Percentiles rank a stretch among this genome's conserved stretches.
phyloP scores from a whole-genome alignment of 2,888 invertebrate genomes.

The Cryptocheilus praepositus region DNA sequence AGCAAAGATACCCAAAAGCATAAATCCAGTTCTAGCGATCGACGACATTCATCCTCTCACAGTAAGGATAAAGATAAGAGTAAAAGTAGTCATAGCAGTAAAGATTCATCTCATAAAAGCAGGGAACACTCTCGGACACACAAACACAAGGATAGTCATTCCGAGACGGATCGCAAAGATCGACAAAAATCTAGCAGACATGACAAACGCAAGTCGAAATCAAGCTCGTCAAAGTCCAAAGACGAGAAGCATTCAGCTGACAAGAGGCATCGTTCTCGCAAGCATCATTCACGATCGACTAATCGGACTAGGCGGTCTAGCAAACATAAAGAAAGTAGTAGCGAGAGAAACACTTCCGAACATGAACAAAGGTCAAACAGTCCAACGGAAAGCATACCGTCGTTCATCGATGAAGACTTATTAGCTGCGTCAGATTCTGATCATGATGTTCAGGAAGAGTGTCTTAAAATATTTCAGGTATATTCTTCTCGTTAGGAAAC shows the following conservation, averaged over 20 bases:
- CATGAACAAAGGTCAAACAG: conserved; percentile 55
- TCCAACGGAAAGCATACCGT: conserved; percentile 43
- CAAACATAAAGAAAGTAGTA: conserved; percentile 54
- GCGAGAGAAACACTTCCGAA: conserved; percentile 52
- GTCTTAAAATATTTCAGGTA: conserved; percentile 91
- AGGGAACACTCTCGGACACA: conserved; percentile 37
- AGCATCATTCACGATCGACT: conserved; percentile 57
- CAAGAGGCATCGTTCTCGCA: conserved; percentile 28
- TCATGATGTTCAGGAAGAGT: conserved; percentile 87
- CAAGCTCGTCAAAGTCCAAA: conserved; percentile 59
- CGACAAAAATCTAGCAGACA: conserved; percentile 56
- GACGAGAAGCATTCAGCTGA: conserved; percentile 62
- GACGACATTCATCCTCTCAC: conserved; percentile 33
- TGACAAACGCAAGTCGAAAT: conserved; percentile 59
- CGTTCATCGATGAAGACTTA: conserved; percentile 64
- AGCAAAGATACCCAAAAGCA: conserved; percentile 26
- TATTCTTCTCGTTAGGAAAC: neutral
- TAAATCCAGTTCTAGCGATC: conserved; percentile 37
- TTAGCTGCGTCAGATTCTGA: conserved; percentile 78
- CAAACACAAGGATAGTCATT: conserved; percentile 17
- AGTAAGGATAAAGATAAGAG: conserved; percentile 26
- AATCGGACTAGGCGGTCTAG: conserved; percentile 53
- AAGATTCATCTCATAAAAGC: conserved; percentile 37
- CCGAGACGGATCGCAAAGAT: conserved; percentile 43
- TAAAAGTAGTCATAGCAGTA: conserved; percentile 25